Conservation (phyloP, 1,140 invertebrate genomes). For the Pogonus chalceus region DNA sequence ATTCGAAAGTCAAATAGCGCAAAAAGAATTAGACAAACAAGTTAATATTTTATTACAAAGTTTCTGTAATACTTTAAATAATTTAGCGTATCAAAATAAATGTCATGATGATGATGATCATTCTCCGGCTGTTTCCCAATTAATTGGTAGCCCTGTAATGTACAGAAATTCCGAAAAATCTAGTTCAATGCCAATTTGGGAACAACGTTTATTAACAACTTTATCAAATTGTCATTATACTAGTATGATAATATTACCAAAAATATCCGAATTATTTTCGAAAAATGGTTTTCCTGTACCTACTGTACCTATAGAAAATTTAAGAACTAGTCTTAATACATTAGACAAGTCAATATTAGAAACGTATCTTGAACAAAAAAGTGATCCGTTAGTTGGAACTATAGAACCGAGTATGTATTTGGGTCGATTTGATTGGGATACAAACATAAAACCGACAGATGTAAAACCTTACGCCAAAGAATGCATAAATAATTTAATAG, state of each 20-base stretch:
- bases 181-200: conserved; percentile 50
- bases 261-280: conserved; percentile 52
- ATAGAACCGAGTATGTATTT: conserved; percentile 94
- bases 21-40: conserved; percentile 53
- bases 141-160: conserved; percentile 49
- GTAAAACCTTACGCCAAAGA: conserved; percentile 86
- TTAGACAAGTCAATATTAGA: conserved; percentile 63
- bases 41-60: conserved; percentile 62
- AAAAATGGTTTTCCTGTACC: conserved; percentile 61
- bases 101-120: conserved; percentile 45
- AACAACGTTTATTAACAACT: conserved; percentile 72
- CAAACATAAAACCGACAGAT: conserved; percentile 59
- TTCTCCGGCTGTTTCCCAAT: conserved; percentile 47
- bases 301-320: conserved; percentile 45
- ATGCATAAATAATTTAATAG: conserved; percentile 82
- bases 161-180: conserved; percentile 21
- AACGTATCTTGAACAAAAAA: conserved; percentile 84
- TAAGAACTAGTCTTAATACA: conserved; percentile 46
- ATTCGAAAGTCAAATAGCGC: conserved; percentile 50
- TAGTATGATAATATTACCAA: conserved; percentile 57
- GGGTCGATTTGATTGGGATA: conserved; percentile 78
- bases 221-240: conserved; percentile 86
- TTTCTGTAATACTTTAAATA: conserved; percentile 52
- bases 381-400: conserved; percentile 83
- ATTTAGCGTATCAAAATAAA: conserved; percentile 52